Conservation (phyloP, 2,888 invertebrate species). For the Parthenolecanium corni region DNA sequence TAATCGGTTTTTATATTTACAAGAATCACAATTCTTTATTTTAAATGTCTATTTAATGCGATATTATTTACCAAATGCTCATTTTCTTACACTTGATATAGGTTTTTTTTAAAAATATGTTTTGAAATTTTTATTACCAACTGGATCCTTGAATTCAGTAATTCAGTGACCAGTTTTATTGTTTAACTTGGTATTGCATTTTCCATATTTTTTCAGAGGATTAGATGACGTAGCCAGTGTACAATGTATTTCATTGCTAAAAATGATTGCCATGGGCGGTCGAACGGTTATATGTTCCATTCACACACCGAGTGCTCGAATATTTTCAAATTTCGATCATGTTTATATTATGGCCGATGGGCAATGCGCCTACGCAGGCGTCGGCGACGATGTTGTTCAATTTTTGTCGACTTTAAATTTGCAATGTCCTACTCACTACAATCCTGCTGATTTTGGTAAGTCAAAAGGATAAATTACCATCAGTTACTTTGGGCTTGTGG, state of each 20-base stretch:
- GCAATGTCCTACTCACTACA: conserved; percentile 81
- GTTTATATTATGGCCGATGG: conserved; percentile 81
- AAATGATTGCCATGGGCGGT: conserved; percentile 69
- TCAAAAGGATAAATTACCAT: too few relatives aligned
- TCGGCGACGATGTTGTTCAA: conserved; percentile 63
- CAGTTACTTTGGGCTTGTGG: too few relatives aligned
- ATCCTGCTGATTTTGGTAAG: conserved; percentile 92
- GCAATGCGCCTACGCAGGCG: conserved; percentile 80
- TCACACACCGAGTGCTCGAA: conserved; percentile 88
- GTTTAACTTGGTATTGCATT: too few relatives aligned
- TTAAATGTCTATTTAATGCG: too few relatives aligned
- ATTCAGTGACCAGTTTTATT: too few relatives aligned
- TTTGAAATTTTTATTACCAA: too few relatives aligned
- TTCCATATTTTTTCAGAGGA: conserved; percentile 49
- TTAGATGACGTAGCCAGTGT: conserved; percentile 81
- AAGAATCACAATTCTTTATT: too few relatives aligned
- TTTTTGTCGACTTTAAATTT: conserved; percentile 65
- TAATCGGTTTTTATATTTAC: too few relatives aligned
- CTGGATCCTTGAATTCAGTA: too few relatives aligned
- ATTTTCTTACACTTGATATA: too few relatives aligned
- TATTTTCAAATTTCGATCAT: conserved; percentile 84
- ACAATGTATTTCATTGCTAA: conserved; percentile 76
- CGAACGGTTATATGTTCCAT: conserved; percentile 87
- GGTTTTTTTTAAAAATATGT: too few relatives aligned
- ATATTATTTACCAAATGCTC: too few relatives aligned